These are phyloP conservation scores for Donacobius atricapilla DNA, from an alignment of 2,113 vertebrate species.

Conservation along the genomic window DNA sequence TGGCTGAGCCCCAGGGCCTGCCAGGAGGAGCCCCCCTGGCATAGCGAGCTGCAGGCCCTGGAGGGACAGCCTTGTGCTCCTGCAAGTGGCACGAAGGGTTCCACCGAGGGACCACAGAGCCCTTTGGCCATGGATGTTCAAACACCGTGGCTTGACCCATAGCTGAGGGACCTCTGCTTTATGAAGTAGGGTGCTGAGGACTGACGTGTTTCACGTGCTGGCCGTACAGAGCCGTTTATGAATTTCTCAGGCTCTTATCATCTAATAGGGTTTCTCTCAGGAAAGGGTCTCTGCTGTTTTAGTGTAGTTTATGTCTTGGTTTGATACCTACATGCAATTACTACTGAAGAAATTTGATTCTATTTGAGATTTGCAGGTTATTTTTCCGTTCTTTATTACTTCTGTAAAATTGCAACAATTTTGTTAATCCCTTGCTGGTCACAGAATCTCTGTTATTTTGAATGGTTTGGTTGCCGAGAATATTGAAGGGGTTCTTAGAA, in stretches of 20 bases:
- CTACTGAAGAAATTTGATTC: background rate
- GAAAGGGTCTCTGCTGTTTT: background rate
- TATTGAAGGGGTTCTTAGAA: background rate
- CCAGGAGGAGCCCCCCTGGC: background rate
- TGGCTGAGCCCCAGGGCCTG: background rate
- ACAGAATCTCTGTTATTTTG: background rate
- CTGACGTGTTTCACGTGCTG: background rate
- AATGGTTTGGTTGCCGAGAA: background rate
- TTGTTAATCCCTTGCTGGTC: background rate
- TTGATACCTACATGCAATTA: background rate
- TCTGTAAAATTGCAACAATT: background rate
- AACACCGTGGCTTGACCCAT: fast-evolving
- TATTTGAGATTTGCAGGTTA: background rate
- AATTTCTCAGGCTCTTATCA: background rate
- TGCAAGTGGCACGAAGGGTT: fast-evolving
- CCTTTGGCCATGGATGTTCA: fast-evolving
- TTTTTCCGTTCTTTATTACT: background rate
- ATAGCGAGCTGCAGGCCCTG: fast-evolving
- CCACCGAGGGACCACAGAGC: fast-evolving
- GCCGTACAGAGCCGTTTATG: background rate
- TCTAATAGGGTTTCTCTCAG: background rate
- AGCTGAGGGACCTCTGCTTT: background rate
- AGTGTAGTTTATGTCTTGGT: background rate
- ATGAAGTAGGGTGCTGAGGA: fast-evolving
- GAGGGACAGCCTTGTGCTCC: background rate